Conservation (phyloP, 2,113 vertebrate genomes). For the Paramisgurnus dabryanus region DNA sequence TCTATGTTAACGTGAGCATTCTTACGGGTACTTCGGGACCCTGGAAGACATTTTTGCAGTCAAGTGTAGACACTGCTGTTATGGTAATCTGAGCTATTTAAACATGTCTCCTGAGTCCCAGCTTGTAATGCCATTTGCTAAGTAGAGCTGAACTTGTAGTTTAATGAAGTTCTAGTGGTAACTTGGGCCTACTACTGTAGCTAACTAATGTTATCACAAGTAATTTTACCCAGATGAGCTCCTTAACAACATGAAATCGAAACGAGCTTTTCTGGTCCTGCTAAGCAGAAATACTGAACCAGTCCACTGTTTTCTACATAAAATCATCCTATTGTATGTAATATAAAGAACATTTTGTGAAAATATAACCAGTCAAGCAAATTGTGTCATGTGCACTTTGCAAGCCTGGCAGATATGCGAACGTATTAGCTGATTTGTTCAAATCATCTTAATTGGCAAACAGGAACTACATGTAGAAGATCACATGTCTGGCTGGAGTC, state of each 20-base stretch:
- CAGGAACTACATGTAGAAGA: not conserved
- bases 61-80: not conserved
- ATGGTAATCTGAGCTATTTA: not conserved
- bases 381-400: conserved; percentile 13
- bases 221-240: conserved; percentile 1
- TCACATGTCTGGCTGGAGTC: not conserved
- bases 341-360: too few species aligned
- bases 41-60: not conserved
- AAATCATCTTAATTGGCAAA: conserved; percentile 28
- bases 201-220: not conserved
- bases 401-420: not conserved
- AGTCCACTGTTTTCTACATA: too few species aligned
- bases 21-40: not conserved
- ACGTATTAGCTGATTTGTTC: conserved; percentile 22
- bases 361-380: too few species aligned
- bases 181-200: not conserved
- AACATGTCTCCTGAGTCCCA: conserved; percentile 10
- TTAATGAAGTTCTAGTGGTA: conserved; percentile 8
- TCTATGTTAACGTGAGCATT: not conserved
- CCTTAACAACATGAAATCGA: not conserved
- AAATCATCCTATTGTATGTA: too few species aligned
- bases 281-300: too few species aligned
- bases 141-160: not conserved
- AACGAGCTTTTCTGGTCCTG: not conserved
- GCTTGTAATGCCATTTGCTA: conserved; percentile 17